A percentile compares a stretch with the other conserved stretches of the same genome.
phyloP scores from a whole-genome alignment of 2,113 vertebrate species.

The Alexandromys fortis region DNA sequence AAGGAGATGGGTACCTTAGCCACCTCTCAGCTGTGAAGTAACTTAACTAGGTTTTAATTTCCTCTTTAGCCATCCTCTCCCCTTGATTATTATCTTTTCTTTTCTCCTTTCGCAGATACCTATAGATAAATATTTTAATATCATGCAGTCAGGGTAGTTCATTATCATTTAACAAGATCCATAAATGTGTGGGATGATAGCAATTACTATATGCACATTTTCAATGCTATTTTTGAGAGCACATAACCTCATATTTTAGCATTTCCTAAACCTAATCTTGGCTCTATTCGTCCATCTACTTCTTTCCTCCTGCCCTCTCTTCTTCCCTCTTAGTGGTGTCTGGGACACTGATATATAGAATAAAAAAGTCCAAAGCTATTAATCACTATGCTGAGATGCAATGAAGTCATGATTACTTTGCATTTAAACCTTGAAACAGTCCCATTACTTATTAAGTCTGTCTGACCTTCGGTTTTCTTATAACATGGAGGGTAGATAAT shows the following conservation, averaged over 20 bases:
- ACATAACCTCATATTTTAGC: slow-evolving; percentile 56
- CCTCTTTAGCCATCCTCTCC: too few species aligned
- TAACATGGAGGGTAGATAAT: background rate
- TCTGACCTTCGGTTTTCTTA: background rate
- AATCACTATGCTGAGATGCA: background rate
- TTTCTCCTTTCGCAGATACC: background rate
- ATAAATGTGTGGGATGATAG: slow-evolving; percentile 53
- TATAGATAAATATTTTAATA: background rate
- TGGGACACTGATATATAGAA: background rate
- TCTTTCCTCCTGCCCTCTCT: background rate
- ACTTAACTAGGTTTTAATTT: background rate
- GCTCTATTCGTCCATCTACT: background rate
- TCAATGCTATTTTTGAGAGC: slow-evolving; percentile 55
- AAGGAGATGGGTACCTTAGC: background rate
- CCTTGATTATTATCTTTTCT: background rate
- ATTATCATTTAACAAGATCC: slow-evolving; percentile 8
- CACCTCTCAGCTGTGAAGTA: background rate
- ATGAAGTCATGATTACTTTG: slow-evolving; percentile 8
- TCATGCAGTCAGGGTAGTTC: background rate
- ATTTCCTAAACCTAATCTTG: slow-evolving; percentile 61
- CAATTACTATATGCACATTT: slow-evolving; percentile 38
- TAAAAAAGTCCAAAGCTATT: background rate
- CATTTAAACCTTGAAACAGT: background rate
- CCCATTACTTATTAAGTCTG: slow-evolving; percentile 12
- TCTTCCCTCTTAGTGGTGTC: background rate